Evolutionary conservation across 2,113 vertebrate genomes (phyloP), one percentile per base, ranked within the genome.

Genomic region (Zapornia atra): DNA sequence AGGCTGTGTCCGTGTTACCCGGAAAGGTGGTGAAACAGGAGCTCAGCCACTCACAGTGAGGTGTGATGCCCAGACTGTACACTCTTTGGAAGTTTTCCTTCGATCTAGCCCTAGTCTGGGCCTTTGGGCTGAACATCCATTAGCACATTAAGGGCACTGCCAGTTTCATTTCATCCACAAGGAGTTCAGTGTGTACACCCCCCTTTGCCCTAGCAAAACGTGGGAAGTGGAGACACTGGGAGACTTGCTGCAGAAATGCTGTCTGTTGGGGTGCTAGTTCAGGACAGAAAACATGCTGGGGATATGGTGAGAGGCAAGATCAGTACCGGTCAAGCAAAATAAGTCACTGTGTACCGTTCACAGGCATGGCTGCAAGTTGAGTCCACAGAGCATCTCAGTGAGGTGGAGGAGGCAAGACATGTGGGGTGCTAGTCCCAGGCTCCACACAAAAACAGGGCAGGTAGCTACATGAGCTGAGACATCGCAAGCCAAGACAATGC

Each of bases 131-230:
- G 42, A 46, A 31, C 0, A 3, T 33, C 36, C 42, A 5, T 26
- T 34, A 54, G 12, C 28, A 68, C 12, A 8, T 15, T 65, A 65
- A 69, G 24, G 42, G 12, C 31, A 54, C n/a, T 73, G 44, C 44
- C 28, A 44, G 28, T 63, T 83, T 53, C 2, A 0, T 53, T 79
- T 53, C 22, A 31, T 34, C 26, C 48, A 29, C 2, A 3, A 51
- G 12, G 24, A 57, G n/a, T 54, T 64, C 31, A 36, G 34, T 1
- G 1, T 21, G 29, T 31, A 18, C 5, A 0, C 5, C 63, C 4
- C 40, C 12, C 38, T 38, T 36, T 36, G 53, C 11, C 21, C 33
- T 28, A 61, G 44, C 7, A 34, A 77, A 66, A 28, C 0, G 0
- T 0, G 4, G 24, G 29, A 29, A 40, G 8, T 34, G 24, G 48